These are phyloP conservation scores for Drosophila murphyi DNA, from an alignment of 1,140 invertebrate genomes.

Conservation along the genomic window DNA sequence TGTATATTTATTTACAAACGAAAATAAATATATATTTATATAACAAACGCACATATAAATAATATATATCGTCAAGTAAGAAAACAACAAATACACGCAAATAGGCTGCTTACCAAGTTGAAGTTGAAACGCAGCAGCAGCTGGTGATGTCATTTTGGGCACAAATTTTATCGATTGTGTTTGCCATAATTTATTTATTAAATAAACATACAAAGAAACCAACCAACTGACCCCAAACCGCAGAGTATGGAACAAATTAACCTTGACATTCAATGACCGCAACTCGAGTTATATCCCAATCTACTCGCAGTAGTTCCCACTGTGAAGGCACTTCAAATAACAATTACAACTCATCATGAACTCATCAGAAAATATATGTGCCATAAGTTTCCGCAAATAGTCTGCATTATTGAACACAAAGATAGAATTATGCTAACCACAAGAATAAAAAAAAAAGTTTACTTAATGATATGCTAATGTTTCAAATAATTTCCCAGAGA, in stretches of 20 bases:
- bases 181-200: slow-evolving; percentile 76
- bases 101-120: slow-evolving; percentile 55
- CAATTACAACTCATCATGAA: neutral
- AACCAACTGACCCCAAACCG: slow-evolving; percentile 41
- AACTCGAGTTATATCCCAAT: neutral
- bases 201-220: slow-evolving; percentile 20
- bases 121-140: slow-evolving; percentile 49
- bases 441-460: too few species aligned
- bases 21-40: slow-evolving; percentile 17
- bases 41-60: slow-evolving; percentile 78
- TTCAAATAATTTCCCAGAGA: neutral
- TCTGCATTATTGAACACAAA: neutral
- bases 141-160: slow-evolving; percentile 71
- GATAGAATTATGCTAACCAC: too few species aligned
- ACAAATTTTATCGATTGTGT: slow-evolving; percentile 64
- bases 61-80: slow-evolving; percentile 66
- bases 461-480: neutral
- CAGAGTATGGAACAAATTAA: slow-evolving; percentile 49
- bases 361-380: neutral
- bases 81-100: slow-evolving; percentile 23
- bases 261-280: slow-evolving; percentile 59
- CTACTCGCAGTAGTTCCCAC: neutral
- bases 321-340: neutral
- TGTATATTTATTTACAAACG: slow-evolving; percentile 21
- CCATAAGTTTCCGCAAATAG: neutral